Evolutionary conservation across 1,140 invertebrate species (phyloP).

Genomic region (Drosophila kurseongensis): DNA sequence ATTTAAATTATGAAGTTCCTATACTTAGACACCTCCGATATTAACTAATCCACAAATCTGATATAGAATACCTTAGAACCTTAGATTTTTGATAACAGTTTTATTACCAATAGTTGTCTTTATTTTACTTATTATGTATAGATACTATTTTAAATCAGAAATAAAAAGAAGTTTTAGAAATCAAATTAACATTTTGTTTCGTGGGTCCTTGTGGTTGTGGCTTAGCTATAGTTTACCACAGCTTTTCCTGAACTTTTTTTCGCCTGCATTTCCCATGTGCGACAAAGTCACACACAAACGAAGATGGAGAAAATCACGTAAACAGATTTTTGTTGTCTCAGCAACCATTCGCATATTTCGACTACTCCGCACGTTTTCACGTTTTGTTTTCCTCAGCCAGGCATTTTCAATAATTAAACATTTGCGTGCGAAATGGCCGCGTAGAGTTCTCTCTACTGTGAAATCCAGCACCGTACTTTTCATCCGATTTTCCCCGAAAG

Average conservation of each 20-base stretch:
- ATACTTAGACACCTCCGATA: too few relatives aligned
- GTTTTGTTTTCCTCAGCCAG: conserved; percentile 1
- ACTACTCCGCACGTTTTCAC: not conserved
- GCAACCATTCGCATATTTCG: not conserved
- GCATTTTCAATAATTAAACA: conserved; percentile 52
- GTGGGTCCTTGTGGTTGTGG: not conserved
- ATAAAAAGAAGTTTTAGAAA: too few relatives aligned
- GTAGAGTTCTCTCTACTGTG: conserved; percentile 5
- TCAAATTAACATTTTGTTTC: not conserved
- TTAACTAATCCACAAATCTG: too few relatives aligned
- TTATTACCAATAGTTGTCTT: too few relatives aligned
- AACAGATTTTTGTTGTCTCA: conserved; percentile 28
- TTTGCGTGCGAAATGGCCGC: conserved; percentile 40
- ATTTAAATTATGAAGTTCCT: too few relatives aligned
- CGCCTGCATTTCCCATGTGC: conserved; percentile 4
- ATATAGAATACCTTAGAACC: too few relatives aligned
- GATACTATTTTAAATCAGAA: too few relatives aligned
- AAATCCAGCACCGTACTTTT: conserved; percentile 17
- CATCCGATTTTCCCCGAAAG: conserved; percentile 8
- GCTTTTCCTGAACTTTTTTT: conserved; percentile 1
- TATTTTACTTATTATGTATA: too few relatives aligned
- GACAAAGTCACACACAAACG: conserved; percentile 16
- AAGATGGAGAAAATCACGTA: conserved; percentile 31
- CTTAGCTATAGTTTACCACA: not conserved
- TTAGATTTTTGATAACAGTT: too few relatives aligned